phyloP scores from a whole-genome alignment of 2,797 vertebrate species.

The Epinephelus awoara region DNA sequence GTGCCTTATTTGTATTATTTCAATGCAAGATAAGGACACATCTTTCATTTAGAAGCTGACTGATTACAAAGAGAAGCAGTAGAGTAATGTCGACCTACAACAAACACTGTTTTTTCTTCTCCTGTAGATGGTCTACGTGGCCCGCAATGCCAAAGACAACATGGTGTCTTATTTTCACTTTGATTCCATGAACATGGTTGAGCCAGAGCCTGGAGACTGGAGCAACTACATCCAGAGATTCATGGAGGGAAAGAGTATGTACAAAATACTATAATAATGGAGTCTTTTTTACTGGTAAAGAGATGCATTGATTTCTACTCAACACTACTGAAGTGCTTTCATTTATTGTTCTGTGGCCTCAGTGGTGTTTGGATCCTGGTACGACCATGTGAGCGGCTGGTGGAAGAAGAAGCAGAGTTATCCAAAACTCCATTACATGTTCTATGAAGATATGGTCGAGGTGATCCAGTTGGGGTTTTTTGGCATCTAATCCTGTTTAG shows the following conservation, averaged over 20 bases:
- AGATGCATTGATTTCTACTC: neutral
- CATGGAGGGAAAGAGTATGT: slow-evolving; percentile 75
- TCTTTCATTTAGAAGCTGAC: neutral
- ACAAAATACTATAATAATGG: neutral
- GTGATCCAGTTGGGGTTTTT: slow-evolving; percentile 12
- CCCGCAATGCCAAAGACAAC: slow-evolving; percentile 91
- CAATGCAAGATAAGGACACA: neutral
- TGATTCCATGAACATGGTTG: slow-evolving; percentile 83
- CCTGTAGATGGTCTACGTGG: slow-evolving; percentile 85
- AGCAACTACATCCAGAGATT: slow-evolving; percentile 75
- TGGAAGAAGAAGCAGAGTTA: slow-evolving; percentile 84
- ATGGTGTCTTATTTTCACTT: slow-evolving; percentile 91
- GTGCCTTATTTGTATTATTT: neutral
- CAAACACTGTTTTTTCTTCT: neutral
- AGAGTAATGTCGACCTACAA: neutral
- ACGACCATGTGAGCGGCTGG: slow-evolving; percentile 84
- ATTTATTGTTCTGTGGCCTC: slow-evolving; percentile 32
- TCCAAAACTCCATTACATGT: slow-evolving; percentile 63
- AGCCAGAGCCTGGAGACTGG: slow-evolving; percentile 88
- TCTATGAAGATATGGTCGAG: slow-evolving; percentile 57
- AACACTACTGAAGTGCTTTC: neutral
- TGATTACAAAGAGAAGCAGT: too few relatives aligned
- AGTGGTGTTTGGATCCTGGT: slow-evolving; percentile 89
- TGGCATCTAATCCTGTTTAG: too few relatives aligned
- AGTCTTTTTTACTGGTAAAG: neutral